phyloP scores from a whole-genome alignment of 2,888 invertebrate genomes.

The Conistra vaccinii region DNA sequence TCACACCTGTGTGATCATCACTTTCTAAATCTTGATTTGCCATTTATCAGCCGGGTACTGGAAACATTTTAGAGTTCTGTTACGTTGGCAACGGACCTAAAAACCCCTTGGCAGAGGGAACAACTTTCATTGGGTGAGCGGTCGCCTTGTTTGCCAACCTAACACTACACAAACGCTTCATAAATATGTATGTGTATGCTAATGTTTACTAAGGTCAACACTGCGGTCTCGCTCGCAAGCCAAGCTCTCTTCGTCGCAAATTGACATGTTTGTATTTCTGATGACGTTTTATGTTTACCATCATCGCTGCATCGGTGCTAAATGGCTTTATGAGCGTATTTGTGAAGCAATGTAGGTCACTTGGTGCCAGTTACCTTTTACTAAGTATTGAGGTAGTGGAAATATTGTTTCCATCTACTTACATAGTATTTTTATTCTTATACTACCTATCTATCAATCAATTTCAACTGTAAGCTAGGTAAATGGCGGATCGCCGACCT shows the following conservation, averaged over 20 bases:
- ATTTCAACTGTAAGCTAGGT: too few relatives aligned
- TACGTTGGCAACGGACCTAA: background rate
- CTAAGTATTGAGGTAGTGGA: background rate
- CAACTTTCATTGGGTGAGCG: too few relatives aligned
- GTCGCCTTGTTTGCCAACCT: slow-evolving; percentile 1
- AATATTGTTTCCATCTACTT: too few relatives aligned
- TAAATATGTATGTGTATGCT: background rate
- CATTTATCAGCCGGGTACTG: background rate
- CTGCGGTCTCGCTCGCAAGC: background rate
- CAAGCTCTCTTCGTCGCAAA: slow-evolving; percentile 20
- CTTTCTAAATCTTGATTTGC: background rate
- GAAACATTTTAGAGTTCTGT: background rate
- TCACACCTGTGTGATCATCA: too few relatives aligned
- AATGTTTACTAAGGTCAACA: background rate
- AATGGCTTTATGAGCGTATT: slow-evolving; percentile 1
- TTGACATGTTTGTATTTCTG: slow-evolving; percentile 1
- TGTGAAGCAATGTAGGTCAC: slow-evolving; percentile 24
- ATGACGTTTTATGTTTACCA: slow-evolving; percentile 9
- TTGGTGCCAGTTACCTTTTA: slow-evolving; percentile 3
- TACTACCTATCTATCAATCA: too few relatives aligned
- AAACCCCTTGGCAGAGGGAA: too few relatives aligned
- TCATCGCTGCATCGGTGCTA: background rate
- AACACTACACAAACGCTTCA: slow-evolving; percentile 8
- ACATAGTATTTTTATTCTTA: too few relatives aligned
- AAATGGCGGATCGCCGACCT: too few relatives aligned